phyloP scores from a whole-genome alignment of 2,797 vertebrate species.

The Cirrhinus mrigala region DNA sequence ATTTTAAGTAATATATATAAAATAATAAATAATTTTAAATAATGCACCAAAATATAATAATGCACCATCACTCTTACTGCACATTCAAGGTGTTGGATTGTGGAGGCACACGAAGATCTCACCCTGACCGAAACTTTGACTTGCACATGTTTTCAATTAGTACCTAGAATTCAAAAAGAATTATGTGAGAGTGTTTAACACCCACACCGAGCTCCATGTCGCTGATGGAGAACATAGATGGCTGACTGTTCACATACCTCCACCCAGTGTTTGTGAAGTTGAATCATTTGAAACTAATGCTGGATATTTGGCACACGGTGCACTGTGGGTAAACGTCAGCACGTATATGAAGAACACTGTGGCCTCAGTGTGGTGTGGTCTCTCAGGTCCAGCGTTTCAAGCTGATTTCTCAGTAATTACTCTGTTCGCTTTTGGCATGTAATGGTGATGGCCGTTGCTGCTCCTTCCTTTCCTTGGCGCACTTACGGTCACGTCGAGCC shows the following conservation, averaged over 20 bases:
- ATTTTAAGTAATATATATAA: too few relatives aligned
- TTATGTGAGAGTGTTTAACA: conserved; percentile 77
- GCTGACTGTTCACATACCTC: conserved; percentile 11
- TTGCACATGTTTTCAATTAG: conserved; percentile 77
- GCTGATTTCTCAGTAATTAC: conserved; percentile 56
- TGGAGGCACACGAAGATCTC: conserved; percentile 10
- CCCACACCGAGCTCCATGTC: conserved; percentile 72
- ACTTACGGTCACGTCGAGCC: conserved; percentile 24
- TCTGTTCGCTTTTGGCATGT: conserved; percentile 47
- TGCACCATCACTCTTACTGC: not conserved
- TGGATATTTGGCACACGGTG: conserved; percentile 44
- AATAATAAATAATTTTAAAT: too few relatives aligned
- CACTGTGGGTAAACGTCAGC: conserved; percentile 44
- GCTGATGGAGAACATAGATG: conserved; percentile 51
- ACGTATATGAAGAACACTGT: conserved; percentile 49
- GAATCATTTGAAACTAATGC: conserved; percentile 46
- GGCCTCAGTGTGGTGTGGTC: conserved; percentile 50
- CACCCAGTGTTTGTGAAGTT: conserved; percentile 26
- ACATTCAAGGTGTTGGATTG: conserved; percentile 16
- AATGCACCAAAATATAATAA: not conserved
- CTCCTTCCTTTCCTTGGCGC: conserved; percentile 49
- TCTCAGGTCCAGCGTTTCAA: conserved; percentile 52
- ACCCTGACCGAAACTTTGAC: conserved; percentile 47
- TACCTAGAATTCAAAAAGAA: conserved; percentile 72
- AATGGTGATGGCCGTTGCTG: conserved; percentile 32